phyloP scores from a whole-genome alignment of 2,113 vertebrate species.

The Phasianus colchicus region DNA sequence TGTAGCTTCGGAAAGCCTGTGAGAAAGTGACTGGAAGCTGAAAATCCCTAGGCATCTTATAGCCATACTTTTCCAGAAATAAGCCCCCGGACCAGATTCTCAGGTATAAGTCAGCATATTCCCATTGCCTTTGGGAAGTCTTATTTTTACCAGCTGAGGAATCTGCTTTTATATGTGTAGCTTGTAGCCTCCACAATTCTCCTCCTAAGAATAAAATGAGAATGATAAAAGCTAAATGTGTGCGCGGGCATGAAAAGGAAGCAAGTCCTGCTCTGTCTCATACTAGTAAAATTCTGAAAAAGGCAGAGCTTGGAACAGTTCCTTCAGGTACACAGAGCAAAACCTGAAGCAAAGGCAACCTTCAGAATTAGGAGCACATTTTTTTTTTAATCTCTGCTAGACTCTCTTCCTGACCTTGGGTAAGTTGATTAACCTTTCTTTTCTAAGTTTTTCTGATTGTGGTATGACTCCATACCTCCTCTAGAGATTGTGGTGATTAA shows the following conservation, averaged over 20 bases:
- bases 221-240: background rate
- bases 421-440: conserved; percentile 30
- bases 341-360: background rate
- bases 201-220: background rate
- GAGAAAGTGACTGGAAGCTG: background rate
- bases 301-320: background rate
- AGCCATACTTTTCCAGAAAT: conserved; percentile 4
- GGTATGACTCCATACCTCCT: background rate
- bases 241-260: background rate
- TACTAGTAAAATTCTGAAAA: background rate
- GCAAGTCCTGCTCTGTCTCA: background rate
- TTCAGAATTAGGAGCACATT: background rate
- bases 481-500: conserved; percentile 20
- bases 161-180: background rate
- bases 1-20: conserved; percentile 1
- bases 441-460: background rate
- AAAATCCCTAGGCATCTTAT: conserved; percentile 43
- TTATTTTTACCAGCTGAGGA: conserved; percentile 20
- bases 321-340: conserved; percentile 5
- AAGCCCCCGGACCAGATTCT: conserved; percentile 15
- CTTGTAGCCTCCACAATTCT: background rate
- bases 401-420: conserved; percentile 1
- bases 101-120: background rate
- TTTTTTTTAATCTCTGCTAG: background rate
- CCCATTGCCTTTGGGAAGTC: conserved; percentile 9